Evolutionary conservation across 2,888 invertebrate genomes (phyloP).

Genomic region (Agonopterix arenella): DNA sequence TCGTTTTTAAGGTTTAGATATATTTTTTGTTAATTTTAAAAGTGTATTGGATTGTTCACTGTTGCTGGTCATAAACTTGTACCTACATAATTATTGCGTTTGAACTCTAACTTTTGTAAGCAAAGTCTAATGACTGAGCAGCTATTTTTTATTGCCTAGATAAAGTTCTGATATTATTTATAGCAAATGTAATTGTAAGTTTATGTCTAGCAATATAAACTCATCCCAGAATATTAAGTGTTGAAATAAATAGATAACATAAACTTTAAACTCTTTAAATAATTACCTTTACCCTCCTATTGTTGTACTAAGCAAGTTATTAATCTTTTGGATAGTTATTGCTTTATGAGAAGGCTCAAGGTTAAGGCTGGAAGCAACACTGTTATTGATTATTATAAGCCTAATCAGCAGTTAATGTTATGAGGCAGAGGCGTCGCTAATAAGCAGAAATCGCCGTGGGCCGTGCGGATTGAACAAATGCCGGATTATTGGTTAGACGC

Average conservation of each 20-base stretch:
- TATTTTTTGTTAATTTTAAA: slow-evolving; percentile 19
- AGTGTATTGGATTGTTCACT: slow-evolving; percentile 1
- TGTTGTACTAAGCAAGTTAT: neutral
- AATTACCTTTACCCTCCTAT: neutral
- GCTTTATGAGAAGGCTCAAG: slow-evolving; percentile 18
- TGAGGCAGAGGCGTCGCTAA: slow-evolving; percentile 9
- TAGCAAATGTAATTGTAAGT: too few relatives aligned
- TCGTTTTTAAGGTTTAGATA: slow-evolving; percentile 12
- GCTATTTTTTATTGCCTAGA: too few relatives aligned
- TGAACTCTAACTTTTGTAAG: neutral
- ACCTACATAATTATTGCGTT: slow-evolving; percentile 7
- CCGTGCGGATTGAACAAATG: slow-evolving; percentile 1
- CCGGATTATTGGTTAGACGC: neutral
- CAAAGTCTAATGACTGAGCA: too few relatives aligned
- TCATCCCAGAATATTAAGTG: neutral
- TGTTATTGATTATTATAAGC: slow-evolving; percentile 2
- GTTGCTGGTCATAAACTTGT: too few relatives aligned
- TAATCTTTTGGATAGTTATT: neutral
- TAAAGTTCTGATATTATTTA: too few relatives aligned
- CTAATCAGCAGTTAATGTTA: slow-evolving; percentile 8
- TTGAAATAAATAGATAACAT: slow-evolving; percentile 4
- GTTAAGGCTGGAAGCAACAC: slow-evolving; percentile 16
- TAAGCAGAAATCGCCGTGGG: slow-evolving; percentile 5
- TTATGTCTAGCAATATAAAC: too few relatives aligned
- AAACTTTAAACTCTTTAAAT: neutral